Base-by-base conservation (phyloP, 2,888 invertebrate genomes). In the Cremastobaeus sp. region DNA sequence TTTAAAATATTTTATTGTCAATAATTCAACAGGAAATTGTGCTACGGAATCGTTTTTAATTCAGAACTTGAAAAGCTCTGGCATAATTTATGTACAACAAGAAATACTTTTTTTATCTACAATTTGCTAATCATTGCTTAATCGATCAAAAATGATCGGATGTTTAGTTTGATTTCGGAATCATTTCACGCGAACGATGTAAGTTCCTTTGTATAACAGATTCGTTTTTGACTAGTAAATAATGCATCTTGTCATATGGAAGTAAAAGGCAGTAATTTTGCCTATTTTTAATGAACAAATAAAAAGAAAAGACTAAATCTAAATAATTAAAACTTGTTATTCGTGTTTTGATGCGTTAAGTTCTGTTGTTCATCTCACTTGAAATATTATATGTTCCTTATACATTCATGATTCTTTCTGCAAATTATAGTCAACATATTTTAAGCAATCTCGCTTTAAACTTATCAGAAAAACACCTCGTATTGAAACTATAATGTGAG, bases 1-100 rank as follows among this genome's bases (percentile, higher is more conserved):
- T 70, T 14, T 34, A 17, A 50, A 70, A 62, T 25, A 48, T 14
- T 48, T 50, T 62, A 62, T 64, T 48, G 62, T 48, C 55, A 62
- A 55, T 55, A 62, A 62, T 48, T 66, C 66, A 41, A 66, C 57
- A 57, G 55, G 18, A 66, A 66, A 65, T 55, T 65, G 55, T 65
- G 65, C 65, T 65, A 65, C 48, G 55, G 37, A 34, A 54, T 55
- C 8, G 35, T 47, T 47, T 65, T 20, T 15, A 55, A 65, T 15
- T 15, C 20, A 55, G 43, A 32, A 41, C 47, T 21, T 35, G 8
- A 3, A 11, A 6, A 12, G 37, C 15, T 20, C 66, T 20, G 55
- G 30, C 17, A 8, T 57, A 68, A 68, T 68, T 55, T 68, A 68
- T 68, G 48, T 68, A 68, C 66, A 66, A 48, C 11, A 41, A 39